Evolutionary conservation across 1,140 invertebrate species (phyloP).

Genomic region (Dysdera silvatica): DNA sequence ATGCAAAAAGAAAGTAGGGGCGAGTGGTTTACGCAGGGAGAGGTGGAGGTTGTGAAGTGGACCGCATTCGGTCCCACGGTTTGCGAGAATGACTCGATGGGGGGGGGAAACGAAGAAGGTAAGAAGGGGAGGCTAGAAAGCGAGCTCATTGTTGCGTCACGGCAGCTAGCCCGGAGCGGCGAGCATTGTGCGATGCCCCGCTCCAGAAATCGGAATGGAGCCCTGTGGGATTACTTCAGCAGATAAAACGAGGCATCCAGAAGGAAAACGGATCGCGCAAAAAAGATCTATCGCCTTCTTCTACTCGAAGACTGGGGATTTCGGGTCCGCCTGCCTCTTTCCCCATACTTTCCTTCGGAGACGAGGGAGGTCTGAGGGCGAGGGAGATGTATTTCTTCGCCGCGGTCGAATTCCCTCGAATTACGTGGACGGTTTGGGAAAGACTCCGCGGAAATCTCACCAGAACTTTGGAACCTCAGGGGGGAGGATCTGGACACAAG

Average conservation of each 20-base stretch:
- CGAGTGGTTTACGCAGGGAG: too few relatives aligned
- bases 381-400: too few relatives aligned
- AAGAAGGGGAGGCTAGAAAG: not conserved
- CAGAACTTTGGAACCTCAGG: too few relatives aligned
- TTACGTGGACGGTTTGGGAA: too few relatives aligned
- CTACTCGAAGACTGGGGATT: conserved; percentile 30
- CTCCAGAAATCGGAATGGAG: too few relatives aligned
- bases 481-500: too few relatives aligned
- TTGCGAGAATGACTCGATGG: not conserved
- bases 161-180: conserved; percentile 2
- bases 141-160: conserved; percentile 28
- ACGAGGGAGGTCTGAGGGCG: too few relatives aligned
- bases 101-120: not conserved
- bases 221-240: conserved; percentile 27
- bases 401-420: too few relatives aligned
- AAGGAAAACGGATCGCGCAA: conserved; percentile 24
- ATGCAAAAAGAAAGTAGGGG: too few relatives aligned
- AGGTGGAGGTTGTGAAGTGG: not conserved
- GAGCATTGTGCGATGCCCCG: conserved; percentile 23
- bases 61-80: not conserved
- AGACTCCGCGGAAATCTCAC: too few relatives aligned
- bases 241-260: conserved; percentile 28
- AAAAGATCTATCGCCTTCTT: conserved; percentile 10
- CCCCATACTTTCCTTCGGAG: conserved; percentile 12
- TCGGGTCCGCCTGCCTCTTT: conserved; percentile 13